Evolutionary conservation across 2,113 vertebrate genomes (phyloP).

Genomic region (Halcyon malimbica): DNA sequence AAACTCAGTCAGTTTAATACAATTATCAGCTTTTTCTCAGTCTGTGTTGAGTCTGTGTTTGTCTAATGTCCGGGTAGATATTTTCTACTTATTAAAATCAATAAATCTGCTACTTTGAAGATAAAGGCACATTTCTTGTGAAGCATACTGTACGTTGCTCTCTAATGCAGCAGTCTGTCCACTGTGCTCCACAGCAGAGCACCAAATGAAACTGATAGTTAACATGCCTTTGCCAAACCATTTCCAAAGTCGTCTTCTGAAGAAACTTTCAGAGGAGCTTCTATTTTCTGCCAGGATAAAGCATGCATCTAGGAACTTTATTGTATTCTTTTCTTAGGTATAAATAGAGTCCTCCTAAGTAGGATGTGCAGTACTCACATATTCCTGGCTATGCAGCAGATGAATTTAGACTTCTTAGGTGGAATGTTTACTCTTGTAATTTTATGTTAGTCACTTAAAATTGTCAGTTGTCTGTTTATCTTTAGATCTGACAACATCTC

Average conservation of each 20-base stretch:
- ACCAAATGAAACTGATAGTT: conserved; percentile 23
- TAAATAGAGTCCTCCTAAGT: neutral
- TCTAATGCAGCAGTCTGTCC: conserved; percentile 63
- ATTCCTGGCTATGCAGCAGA: neutral
- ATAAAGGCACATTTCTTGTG: conserved; percentile 71
- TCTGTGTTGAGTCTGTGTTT: conserved; percentile 82
- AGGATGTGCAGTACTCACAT: neutral
- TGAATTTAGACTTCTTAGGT: conserved; percentile 29
- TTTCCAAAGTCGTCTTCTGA: neutral
- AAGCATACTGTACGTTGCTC: conserved; percentile 33
- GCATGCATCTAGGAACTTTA: neutral
- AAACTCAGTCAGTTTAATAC: conserved; percentile 78
- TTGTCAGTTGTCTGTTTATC: conserved; percentile 29
- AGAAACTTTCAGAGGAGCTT: neutral
- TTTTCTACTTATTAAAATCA: conserved; percentile 81
- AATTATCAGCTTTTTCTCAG: conserved; percentile 81
- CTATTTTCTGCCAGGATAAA: neutral
- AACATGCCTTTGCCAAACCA: neutral
- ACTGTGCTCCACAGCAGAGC: conserved; percentile 38
- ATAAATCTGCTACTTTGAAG: conserved; percentile 78
- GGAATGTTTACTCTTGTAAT: conserved; percentile 16
- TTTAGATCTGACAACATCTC: conserved; percentile 19
- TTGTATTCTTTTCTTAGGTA: neutral
- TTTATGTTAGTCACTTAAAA: conserved; percentile 29
- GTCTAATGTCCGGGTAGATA: conserved; percentile 80